These are phyloP conservation scores for Hydrotaea cyrtoneurina DNA, from an alignment of 2,888 invertebrate species.

Conservation along the genomic window DNA sequence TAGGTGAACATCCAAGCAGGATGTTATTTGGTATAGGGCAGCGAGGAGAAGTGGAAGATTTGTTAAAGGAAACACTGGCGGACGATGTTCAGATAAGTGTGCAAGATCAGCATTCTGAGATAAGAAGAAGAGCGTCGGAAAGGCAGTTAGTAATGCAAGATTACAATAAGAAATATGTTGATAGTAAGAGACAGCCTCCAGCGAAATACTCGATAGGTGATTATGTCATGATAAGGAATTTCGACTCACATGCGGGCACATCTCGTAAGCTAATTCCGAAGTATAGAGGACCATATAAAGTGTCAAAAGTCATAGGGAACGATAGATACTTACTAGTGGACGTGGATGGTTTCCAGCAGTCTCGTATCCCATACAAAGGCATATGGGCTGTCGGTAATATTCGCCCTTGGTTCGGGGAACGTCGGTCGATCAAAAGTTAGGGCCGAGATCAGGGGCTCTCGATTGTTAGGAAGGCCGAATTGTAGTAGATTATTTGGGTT, in stretches of 20 bases:
- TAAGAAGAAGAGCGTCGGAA: slow-evolving; percentile 5
- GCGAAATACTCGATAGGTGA: slow-evolving; percentile 36
- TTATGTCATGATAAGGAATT: slow-evolving; percentile 45
- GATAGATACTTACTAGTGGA: background rate
- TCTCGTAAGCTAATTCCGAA: slow-evolving; percentile 48
- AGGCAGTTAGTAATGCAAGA: slow-evolving; percentile 11
- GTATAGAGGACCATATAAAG: slow-evolving; percentile 42
- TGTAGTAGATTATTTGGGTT: too few species aligned
- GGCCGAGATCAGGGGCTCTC: too few species aligned
- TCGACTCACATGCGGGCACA: too few species aligned
- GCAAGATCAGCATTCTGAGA: background rate
- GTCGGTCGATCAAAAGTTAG: too few species aligned
- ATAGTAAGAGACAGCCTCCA: slow-evolving; percentile 12
- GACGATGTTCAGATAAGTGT: background rate
- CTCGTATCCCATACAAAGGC: slow-evolving; percentile 34
- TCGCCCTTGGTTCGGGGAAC: too few species aligned
- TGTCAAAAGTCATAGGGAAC: slow-evolving; percentile 38
- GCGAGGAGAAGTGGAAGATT: slow-evolving; percentile 35
- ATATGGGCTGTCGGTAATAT: too few species aligned
- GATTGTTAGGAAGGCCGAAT: too few species aligned
- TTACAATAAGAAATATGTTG: slow-evolving; percentile 11
- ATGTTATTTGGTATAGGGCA: slow-evolving; percentile 52
- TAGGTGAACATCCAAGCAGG: slow-evolving; percentile 48
- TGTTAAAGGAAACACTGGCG: background rate
- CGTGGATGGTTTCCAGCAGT: slow-evolving; percentile 24